phyloP scores from a whole-genome alignment of 1,140 invertebrate species.

The Drosophila simulans region DNA sequence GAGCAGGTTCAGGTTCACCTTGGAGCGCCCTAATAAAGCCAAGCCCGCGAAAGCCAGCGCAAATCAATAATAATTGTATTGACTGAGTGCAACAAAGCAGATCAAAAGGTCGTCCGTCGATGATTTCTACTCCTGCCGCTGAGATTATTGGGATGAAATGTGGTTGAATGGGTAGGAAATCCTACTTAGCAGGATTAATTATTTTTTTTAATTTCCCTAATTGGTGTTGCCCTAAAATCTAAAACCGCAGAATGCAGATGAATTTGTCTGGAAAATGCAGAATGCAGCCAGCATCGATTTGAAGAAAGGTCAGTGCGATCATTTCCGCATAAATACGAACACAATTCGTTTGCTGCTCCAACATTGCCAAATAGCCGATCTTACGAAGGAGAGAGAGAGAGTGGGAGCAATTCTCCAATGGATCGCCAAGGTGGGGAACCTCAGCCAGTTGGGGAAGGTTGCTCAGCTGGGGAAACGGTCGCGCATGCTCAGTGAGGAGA shows the following conservation, averaged over 20 bases:
- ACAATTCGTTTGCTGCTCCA: constrained; percentile 54
- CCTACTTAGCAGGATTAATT: not conserved
- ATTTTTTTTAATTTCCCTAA: no score
- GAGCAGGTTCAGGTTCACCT: constrained; percentile 56
- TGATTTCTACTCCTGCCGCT: constrained; percentile 23
- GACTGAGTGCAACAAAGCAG: constrained; percentile 68
- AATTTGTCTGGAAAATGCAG: not conserved
- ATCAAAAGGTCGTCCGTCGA: constrained; percentile 75
- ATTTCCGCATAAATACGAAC: constrained; percentile 83
- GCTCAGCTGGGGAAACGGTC: constrained; percentile 24
- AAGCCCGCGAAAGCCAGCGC: constrained; percentile 42
- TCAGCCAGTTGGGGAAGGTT: not conserved
- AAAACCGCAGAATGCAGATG: not conserved
- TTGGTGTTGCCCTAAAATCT: no score
- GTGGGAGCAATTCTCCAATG: constrained; percentile 51
- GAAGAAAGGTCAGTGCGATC: constrained; percentile 80
- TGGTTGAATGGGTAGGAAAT: constrained; percentile 7
- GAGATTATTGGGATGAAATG: constrained; percentile 32
- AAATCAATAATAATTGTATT: constrained; percentile 83
- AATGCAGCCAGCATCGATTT: constrained; percentile 38
- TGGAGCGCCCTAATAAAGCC: constrained; percentile 45
- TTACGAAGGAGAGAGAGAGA: not conserved
- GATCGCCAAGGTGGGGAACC: constrained; percentile 27
- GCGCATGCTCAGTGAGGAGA: constrained; percentile 53
- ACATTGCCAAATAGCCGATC: constrained; percentile 26